A percentile compares a stretch with the other conserved stretches of the same genome.
Conservation (phyloP, 2,113 vertebrate genomes). For the Sarotherodon lohbergeri region DNA sequence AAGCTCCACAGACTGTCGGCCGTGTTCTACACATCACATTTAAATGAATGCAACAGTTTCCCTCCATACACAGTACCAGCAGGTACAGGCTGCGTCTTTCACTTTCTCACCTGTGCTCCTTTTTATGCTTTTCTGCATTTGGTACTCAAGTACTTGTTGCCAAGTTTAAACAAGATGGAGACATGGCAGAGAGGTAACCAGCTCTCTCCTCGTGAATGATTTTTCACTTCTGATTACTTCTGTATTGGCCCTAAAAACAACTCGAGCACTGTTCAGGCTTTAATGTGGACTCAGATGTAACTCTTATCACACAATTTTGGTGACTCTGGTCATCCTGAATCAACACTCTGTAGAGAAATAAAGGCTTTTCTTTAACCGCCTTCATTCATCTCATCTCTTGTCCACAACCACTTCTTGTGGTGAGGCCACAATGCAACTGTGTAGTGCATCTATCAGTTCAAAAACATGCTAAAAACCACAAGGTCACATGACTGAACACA, state of each 20-base stretch:
- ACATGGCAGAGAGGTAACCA: neutral
- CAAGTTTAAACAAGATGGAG: too few species aligned
- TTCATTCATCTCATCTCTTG: rapidly evolving
- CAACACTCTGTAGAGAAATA: neutral
- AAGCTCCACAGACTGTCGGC: neutral
- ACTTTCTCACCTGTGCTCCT: rapidly evolving
- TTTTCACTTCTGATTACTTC: neutral
- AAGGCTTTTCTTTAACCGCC: rapidly evolving
- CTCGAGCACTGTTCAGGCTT: neutral
- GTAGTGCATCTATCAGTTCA: neutral
- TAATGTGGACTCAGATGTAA: neutral
- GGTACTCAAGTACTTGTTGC: rapidly evolving
- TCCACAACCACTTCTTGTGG: neutral
- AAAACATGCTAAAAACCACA: neutral
- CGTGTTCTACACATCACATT: neutral
- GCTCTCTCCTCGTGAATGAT: neutral
- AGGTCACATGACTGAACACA: neutral
- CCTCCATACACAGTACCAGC: neutral
- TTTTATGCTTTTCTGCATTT: neutral
- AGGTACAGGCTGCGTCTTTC: neutral
- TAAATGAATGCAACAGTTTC: neutral
- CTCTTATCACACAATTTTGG: rapidly evolving
- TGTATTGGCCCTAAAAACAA: neutral
- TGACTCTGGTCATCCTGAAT: neutral
- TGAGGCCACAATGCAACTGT: neutral